A percentile compares a stretch with the other conserved stretches of the same genome.
Conservation (phyloP, 2,113 vertebrate genomes). For the Chlamydotis undulata region DNA sequence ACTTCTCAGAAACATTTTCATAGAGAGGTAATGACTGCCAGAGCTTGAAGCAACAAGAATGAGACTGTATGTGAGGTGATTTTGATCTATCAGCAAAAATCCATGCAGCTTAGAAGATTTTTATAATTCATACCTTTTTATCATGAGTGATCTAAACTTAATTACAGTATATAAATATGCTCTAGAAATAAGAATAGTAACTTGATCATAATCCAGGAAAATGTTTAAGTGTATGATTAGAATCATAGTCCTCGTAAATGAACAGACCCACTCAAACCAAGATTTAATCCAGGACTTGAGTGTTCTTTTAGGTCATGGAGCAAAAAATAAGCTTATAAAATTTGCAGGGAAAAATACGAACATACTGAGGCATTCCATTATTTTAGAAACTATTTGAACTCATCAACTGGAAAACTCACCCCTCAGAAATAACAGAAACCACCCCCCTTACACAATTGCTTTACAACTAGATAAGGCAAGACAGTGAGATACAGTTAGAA, state of each 20-base stretch:
- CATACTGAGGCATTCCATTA: not conserved
- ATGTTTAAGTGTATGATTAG: not conserved
- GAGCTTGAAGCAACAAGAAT: not conserved
- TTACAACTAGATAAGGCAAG: not conserved
- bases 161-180: not conserved
- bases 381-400: not conserved
- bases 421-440: not conserved
- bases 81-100: not conserved
- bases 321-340: not conserved
- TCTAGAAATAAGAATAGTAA: not conserved
- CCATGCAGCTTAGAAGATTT: not conserved
- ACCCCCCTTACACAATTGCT: not conserved
- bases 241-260: not conserved
- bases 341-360: not conserved
- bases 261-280: not conserved
- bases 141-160: not conserved
- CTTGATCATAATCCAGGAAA: not conserved
- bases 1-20: not conserved
- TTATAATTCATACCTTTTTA: not conserved
- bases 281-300: not conserved
- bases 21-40: not conserved
- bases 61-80: not conserved
- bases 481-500: not conserved
- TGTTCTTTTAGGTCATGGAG: not conserved
- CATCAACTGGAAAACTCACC: not conserved